Evolutionary conservation across 1,140 invertebrate genomes (phyloP).

Genomic region (Ruditapes philippinarum): DNA sequence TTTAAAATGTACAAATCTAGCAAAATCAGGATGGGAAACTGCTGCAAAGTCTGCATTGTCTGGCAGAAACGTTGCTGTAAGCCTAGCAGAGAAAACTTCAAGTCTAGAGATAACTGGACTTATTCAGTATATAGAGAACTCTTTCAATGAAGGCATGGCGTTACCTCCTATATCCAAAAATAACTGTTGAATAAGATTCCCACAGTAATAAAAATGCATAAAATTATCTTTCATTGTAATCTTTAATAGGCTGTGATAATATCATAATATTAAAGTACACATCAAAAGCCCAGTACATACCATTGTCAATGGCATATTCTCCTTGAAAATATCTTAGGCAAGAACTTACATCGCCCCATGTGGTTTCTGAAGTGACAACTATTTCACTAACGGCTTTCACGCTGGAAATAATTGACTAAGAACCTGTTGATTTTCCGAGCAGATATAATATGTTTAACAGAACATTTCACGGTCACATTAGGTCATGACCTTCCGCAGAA

Average conservation of each 20-base stretch:
- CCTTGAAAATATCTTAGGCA: not conserved
- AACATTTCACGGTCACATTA: not conserved
- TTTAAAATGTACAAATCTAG: too few species aligned
- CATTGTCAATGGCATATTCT: not conserved
- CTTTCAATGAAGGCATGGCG: too few species aligned
- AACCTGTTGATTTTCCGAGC: slow-evolving; percentile 1
- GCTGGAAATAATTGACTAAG: not conserved
- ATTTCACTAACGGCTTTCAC: not conserved
- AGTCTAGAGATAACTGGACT: too few species aligned
- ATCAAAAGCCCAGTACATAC: not conserved
- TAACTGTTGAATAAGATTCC: too few species aligned
- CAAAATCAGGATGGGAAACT: too few species aligned
- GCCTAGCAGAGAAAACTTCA: too few species aligned
- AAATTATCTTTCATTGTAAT: not conserved
- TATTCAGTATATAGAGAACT: too few species aligned
- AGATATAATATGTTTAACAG: slow-evolving; percentile 19
- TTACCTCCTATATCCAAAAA: too few species aligned
- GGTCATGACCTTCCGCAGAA: not conserved
- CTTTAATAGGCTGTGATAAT: not conserved
- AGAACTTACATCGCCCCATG: not conserved
- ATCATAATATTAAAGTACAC: not conserved
- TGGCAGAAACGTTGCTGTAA: too few species aligned
- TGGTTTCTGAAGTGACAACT: not conserved
- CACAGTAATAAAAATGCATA: slow-evolving; percentile 18
- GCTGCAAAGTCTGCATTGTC: too few species aligned